phyloP scores from a whole-genome alignment of 2,888 invertebrate genomes.

The Nomada fucata region DNA sequence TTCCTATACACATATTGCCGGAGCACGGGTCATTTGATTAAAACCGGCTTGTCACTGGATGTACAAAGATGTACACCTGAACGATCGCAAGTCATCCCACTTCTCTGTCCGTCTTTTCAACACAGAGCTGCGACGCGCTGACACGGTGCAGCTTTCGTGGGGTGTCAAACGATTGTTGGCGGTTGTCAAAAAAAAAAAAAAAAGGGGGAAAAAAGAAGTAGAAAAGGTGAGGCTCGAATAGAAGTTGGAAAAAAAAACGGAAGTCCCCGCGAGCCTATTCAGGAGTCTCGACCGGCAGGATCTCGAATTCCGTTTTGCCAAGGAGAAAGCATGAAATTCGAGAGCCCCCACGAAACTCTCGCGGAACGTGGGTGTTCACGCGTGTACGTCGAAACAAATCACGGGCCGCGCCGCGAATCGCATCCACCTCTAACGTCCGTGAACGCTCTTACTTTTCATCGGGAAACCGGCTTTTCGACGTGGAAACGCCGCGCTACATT shows the following conservation, averaged over 20 bases:
- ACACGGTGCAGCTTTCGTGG: not conserved
- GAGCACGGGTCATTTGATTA: too few species aligned
- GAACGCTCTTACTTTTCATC: conserved; percentile 74
- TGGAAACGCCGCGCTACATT: conserved; percentile 51
- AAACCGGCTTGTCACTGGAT: too few species aligned
- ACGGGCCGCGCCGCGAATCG: conserved; percentile 42
- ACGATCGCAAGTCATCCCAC: not conserved
- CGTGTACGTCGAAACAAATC: conserved; percentile 63
- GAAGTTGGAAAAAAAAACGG: conserved; percentile 15
- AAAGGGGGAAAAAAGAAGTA: not conserved
- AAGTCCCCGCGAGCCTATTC: conserved; percentile 34
- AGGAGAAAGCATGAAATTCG: conserved; percentile 71
- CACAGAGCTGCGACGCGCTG: not conserved
- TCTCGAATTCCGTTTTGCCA: conserved; percentile 59
- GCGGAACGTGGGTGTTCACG: conserved; percentile 53
- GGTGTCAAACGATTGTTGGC: conserved; percentile 1
- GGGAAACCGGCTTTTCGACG: conserved; percentile 73
- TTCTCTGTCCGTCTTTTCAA: not conserved
- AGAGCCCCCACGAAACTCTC: conserved; percentile 57
- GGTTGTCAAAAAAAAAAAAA: not conserved
- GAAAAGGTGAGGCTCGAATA: not conserved
- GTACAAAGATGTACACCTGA: not conserved
- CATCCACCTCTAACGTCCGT: conserved; percentile 45
- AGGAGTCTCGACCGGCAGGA: conserved; percentile 23
- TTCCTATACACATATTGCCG: too few species aligned